phyloP scores from a whole-genome alignment of 2,888 invertebrate species.

The Thymelicus acteon region DNA sequence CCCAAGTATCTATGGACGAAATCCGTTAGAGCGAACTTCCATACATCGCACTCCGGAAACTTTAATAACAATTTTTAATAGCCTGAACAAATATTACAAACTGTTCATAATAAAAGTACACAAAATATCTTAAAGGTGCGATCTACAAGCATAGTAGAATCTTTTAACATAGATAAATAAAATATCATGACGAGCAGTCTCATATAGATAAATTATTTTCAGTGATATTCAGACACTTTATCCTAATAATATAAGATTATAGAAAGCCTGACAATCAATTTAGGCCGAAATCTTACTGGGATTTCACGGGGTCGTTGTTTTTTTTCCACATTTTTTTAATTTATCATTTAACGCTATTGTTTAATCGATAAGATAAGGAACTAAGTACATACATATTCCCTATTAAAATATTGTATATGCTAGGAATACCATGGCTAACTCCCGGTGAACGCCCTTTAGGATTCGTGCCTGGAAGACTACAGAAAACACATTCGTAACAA shows the following conservation, averaged over 20 bases:
- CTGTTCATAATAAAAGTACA: slow-evolving; percentile 28
- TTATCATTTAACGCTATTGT: too few relatives aligned
- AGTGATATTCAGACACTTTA: slow-evolving; percentile 43
- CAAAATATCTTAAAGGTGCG: slow-evolving; percentile 32
- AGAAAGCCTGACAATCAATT: slow-evolving; percentile 70
- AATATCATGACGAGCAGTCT: slow-evolving; percentile 44
- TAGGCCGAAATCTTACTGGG: slow-evolving; percentile 8
- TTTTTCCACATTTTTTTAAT: neutral
- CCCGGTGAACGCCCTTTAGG: slow-evolving; percentile 1
- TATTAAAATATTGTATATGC: too few relatives aligned
- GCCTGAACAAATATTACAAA: slow-evolving; percentile 10
- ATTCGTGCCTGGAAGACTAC: slow-evolving; percentile 8
- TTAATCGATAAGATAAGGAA: too few relatives aligned
- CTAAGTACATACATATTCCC: too few relatives aligned
- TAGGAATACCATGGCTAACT: neutral
- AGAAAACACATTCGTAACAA: slow-evolving; percentile 18
- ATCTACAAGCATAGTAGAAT: slow-evolving; percentile 23
- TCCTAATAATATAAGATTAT: slow-evolving; percentile 37
- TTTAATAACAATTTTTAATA: neutral
- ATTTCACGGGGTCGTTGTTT: slow-evolving; percentile 1
- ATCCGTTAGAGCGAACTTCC: neutral
- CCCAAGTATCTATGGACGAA: too few relatives aligned
- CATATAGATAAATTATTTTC: slow-evolving; percentile 46
- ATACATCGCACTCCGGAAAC: neutral
- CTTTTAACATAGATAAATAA: slow-evolving; percentile 25